Percentiles rank a stretch among this genome's conserved stretches.
phyloP scores from a whole-genome alignment of 2,888 invertebrate genomes.

The Drosophila austrosaltans region DNA sequence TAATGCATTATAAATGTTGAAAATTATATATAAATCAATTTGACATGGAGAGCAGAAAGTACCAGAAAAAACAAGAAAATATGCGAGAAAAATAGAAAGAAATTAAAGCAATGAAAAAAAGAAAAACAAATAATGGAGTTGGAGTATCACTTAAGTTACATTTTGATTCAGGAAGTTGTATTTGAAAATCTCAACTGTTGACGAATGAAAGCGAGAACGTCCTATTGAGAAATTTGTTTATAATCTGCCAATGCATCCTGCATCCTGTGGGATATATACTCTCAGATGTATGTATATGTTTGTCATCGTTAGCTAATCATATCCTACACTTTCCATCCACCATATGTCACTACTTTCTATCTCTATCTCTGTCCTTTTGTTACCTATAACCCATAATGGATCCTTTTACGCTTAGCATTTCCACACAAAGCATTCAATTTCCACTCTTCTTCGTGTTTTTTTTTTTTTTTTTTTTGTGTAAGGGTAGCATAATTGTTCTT shows the following conservation, averaged over 20 bases:
- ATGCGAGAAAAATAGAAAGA: too few relatives aligned
- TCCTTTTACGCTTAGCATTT: conserved; percentile 68
- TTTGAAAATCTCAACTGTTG: background rate
- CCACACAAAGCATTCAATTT: conserved; percentile 20
- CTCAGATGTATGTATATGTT: conserved; percentile 23
- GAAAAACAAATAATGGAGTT: too few relatives aligned
- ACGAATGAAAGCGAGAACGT: background rate
- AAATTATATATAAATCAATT: conserved; percentile 22
- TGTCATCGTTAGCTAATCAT: conserved; percentile 71
- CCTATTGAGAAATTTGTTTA: conserved; percentile 13
- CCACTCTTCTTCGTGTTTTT: conserved; percentile 13
- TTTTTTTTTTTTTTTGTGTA: conserved; percentile 36
- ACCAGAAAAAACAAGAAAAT: too few relatives aligned
- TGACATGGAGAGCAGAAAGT: conserved; percentile 14
- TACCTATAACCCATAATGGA: conserved; percentile 50
- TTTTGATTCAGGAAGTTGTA: background rate
- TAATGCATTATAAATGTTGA: conserved; percentile 32
- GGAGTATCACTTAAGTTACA: too few relatives aligned
- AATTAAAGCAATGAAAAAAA: too few relatives aligned
- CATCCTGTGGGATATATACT: too few relatives aligned
- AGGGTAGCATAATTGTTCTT: conserved; percentile 64
- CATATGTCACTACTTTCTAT: conserved; percentile 50
- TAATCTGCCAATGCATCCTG: conserved; percentile 29
- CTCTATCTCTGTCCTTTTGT: conserved; percentile 9
- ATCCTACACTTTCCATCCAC: conserved; percentile 43